Conservation (phyloP, 1,140 invertebrate species). For the Drosophila nikananu region DNA sequence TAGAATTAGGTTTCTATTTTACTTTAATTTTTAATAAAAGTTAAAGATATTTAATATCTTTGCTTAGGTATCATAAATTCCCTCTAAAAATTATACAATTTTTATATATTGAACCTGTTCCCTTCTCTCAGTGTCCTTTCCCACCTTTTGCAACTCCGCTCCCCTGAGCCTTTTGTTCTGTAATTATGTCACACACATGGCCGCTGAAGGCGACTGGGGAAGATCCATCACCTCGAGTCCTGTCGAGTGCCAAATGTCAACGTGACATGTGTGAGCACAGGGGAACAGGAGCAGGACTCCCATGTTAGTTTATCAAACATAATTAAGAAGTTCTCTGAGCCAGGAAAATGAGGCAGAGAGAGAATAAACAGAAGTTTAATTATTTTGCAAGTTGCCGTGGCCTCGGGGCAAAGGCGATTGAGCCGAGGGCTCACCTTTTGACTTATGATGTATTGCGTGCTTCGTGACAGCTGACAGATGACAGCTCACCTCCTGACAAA, state of each 20-base stretch:
- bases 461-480: slow-evolving; percentile 73
- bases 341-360: slow-evolving; percentile 17
- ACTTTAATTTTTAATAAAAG: too few relatives aligned
- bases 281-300: slow-evolving; percentile 18
- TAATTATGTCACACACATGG: slow-evolving; percentile 70
- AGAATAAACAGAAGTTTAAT: slow-evolving; percentile 83
- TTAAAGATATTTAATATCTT: not conserved
- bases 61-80: not conserved
- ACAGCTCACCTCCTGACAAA: slow-evolving; percentile 49
- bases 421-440: slow-evolving; percentile 75
- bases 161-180: slow-evolving; percentile 54
- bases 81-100: too few relatives aligned
- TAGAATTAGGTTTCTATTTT: too few relatives aligned
- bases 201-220: slow-evolving; percentile 9
- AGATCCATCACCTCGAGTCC: slow-evolving; percentile 41
- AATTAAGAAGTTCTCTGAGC: slow-evolving; percentile 70
- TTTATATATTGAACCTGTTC: too few relatives aligned
- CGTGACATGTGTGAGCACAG: slow-evolving; percentile 60
- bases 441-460: slow-evolving; percentile 79
- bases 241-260: slow-evolving; percentile 63
- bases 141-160: slow-evolving; percentile 5
- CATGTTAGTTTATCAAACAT: slow-evolving; percentile 76
- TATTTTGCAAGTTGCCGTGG: slow-evolving; percentile 66
- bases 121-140: slow-evolving; percentile 4
- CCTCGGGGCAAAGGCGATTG: slow-evolving; percentile 49